phyloP scores from a whole-genome alignment of 2,797 vertebrate genomes.

The Sciurus vulgaris region DNA sequence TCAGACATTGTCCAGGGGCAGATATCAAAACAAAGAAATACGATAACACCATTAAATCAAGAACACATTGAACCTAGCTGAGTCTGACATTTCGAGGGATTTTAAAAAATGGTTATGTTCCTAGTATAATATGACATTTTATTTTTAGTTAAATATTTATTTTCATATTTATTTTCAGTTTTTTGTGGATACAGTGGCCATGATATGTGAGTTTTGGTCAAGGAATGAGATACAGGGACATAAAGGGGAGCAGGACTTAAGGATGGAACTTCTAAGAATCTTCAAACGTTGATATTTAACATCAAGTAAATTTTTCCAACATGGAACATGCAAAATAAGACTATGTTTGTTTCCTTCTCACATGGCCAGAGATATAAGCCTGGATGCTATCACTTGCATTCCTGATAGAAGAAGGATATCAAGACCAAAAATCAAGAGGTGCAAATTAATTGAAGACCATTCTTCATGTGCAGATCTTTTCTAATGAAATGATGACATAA shows the following conservation, averaged over 20 bases:
- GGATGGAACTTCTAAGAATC: neutral
- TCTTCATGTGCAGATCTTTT: neutral
- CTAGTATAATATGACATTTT: constrained; percentile 23
- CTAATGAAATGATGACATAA: neutral
- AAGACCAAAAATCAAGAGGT: neutral
- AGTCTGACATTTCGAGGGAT: constrained; percentile 35
- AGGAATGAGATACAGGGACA: neutral
- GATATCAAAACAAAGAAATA: neutral
- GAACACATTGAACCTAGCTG: neutral
- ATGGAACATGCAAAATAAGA: neutral
- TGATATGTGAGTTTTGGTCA: neutral
- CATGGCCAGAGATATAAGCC: neutral
- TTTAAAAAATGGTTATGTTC: neutral
- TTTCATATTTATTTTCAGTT: too few relatives aligned
- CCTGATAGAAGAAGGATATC: neutral
- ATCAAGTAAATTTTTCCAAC: neutral
- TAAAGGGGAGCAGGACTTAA: neutral
- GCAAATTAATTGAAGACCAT: neutral
- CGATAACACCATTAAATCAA: neutral
- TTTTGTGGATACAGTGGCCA: neutral
- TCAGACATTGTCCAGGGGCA: neutral
- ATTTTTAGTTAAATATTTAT: too few relatives aligned
- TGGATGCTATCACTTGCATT: neutral
- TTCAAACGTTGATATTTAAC: neutral
- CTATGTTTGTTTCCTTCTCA: neutral